Conservation (phyloP, 2,888 invertebrate genomes). For the Ashinkailepas kermadecensis region DNA sequence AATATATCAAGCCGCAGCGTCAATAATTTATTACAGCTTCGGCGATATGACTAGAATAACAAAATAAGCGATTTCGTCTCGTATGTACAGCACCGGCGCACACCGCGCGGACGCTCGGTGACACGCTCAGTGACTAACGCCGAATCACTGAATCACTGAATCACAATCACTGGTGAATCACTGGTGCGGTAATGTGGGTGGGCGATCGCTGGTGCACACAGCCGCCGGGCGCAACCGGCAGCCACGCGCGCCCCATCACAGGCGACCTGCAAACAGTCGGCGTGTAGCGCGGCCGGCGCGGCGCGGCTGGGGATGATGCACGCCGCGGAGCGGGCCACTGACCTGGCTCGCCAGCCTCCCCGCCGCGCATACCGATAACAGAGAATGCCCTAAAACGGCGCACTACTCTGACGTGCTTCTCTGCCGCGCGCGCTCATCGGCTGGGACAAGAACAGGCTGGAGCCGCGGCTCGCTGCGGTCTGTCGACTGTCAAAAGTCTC, state of each 20-base stretch:
- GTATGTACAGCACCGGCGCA: neutral
- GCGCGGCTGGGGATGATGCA: neutral
- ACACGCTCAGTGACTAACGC: neutral
- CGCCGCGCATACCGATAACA: conserved; percentile 1
- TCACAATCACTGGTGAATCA: neutral
- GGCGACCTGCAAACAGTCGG: neutral
- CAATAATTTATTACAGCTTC: conserved; percentile 8
- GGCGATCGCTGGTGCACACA: neutral
- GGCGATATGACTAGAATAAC: conserved; percentile 20
- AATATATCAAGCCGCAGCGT: neutral
- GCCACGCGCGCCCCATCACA: neutral
- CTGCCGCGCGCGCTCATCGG: too few species aligned
- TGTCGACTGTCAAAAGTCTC: too few species aligned
- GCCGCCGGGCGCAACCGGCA: neutral
- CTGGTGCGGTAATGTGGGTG: neutral
- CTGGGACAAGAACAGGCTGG: too few species aligned
- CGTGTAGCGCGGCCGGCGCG: neutral
- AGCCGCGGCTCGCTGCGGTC: too few species aligned
- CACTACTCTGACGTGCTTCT: too few species aligned
- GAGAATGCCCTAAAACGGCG: conserved; percentile 7
- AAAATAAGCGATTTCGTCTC: conserved; percentile 18
- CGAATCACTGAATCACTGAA: neutral
- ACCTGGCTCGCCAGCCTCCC: neutral
- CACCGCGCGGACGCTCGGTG: neutral
- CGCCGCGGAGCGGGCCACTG: neutral